Base-by-base conservation (phyloP, 2,888 invertebrate genomes). In the Orthonevra nobilis region DNA sequence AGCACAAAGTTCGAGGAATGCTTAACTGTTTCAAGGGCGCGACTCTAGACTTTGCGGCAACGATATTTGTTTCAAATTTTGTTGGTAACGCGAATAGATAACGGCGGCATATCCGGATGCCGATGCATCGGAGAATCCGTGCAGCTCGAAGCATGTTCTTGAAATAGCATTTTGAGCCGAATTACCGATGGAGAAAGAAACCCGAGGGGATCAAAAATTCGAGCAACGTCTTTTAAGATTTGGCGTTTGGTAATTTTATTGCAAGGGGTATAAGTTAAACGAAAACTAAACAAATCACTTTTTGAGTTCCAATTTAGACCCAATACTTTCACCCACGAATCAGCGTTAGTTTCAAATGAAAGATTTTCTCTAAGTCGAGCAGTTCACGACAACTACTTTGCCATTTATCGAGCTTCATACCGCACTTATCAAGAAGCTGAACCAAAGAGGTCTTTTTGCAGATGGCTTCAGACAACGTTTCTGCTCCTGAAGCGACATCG, bases 141-240 rank as follows among this genome's bases (percentile, higher is more conserved):
- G 56, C 10, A 70, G 15, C 26, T 74, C 20, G 5, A 66, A 44
- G 1, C 20, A 30, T n/a, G 28, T 7, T 81, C 48, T 44, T 81
- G 73, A 19, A 81, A 81, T 1, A 82, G 6, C 4, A 81, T 69
- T 63, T 81, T 81, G 4, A 82, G 42, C 28, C 54, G 42, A 0
- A 82, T 19, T 14, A 79, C 61, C 2, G 81, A 61, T 5, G 81
- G 81, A 2, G 79, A 36, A 6, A 81, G 56, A 5, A 81, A 58
- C 2, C 81, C 81, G 4, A 82, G 60, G 2, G 70, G 70, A 12
- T 82, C 81, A 26, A 81, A 81, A 3, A 81, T 60, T 7, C 44
- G 17, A 7, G 46, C 40, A 14, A 42, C 38, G n/a, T 68, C 56
- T 7, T 7, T 30, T n/a, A 68, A 23, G 12, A 69, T 69, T 46